These are phyloP conservation scores for Tarsius wallacei DNA, from an alignment of 2,797 vertebrate species.

Conservation along the genomic window DNA sequence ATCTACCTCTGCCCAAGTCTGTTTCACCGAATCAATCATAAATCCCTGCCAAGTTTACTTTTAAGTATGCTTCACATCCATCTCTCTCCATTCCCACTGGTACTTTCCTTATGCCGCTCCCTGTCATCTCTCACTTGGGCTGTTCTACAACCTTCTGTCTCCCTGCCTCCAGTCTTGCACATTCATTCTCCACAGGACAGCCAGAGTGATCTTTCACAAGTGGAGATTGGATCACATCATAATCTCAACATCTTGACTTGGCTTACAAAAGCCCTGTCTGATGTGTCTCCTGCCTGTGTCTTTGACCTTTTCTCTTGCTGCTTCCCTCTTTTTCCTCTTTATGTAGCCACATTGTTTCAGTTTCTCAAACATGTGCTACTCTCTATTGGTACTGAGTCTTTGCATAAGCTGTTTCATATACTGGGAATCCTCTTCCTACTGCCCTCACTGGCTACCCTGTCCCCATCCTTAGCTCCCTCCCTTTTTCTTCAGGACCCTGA, in stretches of 20 bases:
- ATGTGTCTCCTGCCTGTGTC: not conserved
- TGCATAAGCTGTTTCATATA: not conserved
- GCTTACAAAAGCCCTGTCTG: not conserved
- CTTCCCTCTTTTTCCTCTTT: not conserved
- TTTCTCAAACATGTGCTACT: not conserved
- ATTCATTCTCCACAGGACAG: not conserved
- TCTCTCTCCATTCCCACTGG: not conserved
- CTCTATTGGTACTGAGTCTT: not conserved
- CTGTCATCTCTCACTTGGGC: not conserved
- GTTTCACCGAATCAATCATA: not conserved
- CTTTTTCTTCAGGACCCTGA: not conserved
- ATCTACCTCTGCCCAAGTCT: not conserved
- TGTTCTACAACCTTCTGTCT: not conserved
- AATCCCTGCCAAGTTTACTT: not conserved
- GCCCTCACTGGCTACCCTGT: no score
- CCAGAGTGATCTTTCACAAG: not conserved
- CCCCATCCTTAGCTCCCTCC: not conserved
- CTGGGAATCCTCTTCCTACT: not conserved
- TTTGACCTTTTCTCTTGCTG: not conserved
- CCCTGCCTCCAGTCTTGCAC: not conserved
- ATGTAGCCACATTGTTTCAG: not conserved
- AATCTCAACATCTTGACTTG: constrained; percentile 11
- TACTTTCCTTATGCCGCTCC: not conserved
- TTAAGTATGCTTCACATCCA: not conserved
- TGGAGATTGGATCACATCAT: not conserved